Percentiles rank a stretch among this genome's conserved stretches.
phyloP scores from a whole-genome alignment of 2,113 vertebrate genomes.

The Colius striatus region DNA sequence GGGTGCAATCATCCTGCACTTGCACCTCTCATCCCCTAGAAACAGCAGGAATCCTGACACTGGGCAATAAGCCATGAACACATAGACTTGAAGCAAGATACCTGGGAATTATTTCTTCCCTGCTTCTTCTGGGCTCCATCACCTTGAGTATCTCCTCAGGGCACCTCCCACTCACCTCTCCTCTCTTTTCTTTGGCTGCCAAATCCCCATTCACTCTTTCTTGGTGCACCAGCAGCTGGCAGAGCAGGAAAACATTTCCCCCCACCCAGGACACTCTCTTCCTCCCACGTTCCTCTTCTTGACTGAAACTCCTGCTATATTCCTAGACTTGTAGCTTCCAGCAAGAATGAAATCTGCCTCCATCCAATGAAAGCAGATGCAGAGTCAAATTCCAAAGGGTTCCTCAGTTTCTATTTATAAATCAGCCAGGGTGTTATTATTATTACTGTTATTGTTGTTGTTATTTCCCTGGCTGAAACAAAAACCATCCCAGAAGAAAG shows the following conservation, averaged over 20 bases:
- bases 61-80: rapidly evolving
- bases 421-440: neutral
- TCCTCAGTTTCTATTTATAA: conserved; percentile 45
- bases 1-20: neutral
- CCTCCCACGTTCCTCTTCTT: neutral
- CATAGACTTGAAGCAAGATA: rapidly evolving
- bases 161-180: neutral
- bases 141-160: neutral
- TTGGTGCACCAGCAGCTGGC: rapidly evolving
- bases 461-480: neutral
- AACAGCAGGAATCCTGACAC: neutral
- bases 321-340: neutral
- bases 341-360: neutral
- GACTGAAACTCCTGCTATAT: neutral
- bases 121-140: neutral
- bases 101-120: neutral
- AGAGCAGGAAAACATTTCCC: neutral
- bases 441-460: neutral
- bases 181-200: neutral
- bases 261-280: neutral
- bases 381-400: neutral
- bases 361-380: rapidly evolving
- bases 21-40: neutral
- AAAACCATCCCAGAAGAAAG: neutral
- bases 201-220: neutral